Percentiles rank a stretch among this genome's conserved stretches.
phyloP scores from a whole-genome alignment of 2,113 vertebrate species.

The Tragelaphus imberbis region DNA sequence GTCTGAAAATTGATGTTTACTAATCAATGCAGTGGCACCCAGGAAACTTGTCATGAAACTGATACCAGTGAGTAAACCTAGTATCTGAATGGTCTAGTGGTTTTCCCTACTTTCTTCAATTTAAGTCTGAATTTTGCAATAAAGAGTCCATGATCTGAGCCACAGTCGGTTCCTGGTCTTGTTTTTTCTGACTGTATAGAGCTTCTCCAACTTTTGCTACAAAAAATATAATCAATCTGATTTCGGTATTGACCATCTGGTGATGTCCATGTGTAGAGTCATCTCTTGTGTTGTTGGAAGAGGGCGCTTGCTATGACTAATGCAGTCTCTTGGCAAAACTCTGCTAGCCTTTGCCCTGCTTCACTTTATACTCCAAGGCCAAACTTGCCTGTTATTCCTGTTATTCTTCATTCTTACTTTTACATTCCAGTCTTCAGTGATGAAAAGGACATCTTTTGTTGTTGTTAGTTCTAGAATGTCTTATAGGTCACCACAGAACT shows the following conservation, averaged over 20 bases:
- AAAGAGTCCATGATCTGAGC: not conserved
- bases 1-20: not conserved
- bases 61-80: not conserved
- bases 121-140: not conserved
- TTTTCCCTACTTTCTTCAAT: not conserved
- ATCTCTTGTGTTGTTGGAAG: not conserved
- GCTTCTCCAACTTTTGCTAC: not conserved
- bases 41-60: not conserved
- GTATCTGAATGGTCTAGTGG: not conserved
- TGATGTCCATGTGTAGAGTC: not conserved
- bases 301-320: not conserved
- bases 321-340: not conserved
- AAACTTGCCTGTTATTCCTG: not conserved
- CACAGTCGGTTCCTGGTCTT: not conserved
- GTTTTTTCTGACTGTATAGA: not conserved
- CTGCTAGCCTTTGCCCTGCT: not conserved
- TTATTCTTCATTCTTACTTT: not conserved
- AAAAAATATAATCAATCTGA: not conserved
- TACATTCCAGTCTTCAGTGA: not conserved
- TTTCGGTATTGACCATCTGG: not conserved
- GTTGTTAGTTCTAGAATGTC: not conserved
- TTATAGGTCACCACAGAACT: not conserved
- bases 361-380: not conserved
- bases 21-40: not conserved
- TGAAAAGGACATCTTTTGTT: not conserved